Evolutionary conservation across 2,113 vertebrate species (phyloP), one percentile per base, ranked within the genome.

Genomic region (Lipotes vexillifer): DNA sequence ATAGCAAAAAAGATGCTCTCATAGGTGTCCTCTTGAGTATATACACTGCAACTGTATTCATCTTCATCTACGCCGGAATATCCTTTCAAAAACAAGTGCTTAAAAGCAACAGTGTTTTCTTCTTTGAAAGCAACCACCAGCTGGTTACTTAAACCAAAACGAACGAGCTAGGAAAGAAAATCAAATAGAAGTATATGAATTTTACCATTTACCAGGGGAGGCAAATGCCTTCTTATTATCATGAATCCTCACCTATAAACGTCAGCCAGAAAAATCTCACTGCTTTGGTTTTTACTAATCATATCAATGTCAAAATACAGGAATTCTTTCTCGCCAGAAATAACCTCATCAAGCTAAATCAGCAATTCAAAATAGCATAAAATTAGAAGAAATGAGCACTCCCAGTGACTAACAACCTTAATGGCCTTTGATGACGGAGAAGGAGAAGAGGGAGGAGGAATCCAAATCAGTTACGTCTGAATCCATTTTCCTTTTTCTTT

Each of bases 121-220:
- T 99, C 99, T 98, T 99, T 99, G 95, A 99, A 99, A 12, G 99
- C 99, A 93, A 99, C 99, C 93, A 99, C 99, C 97, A 99, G 98
- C 98, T 99, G 99, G 98, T 99, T 99, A 98, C 99, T 99, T 96
- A 99, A 98, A 80, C 99, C 99, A 91, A 99, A 99, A 41, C 99
- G 98, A 78, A 99, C 97, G 59, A 99, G 99, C 99, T 99, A 97
- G 46, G 65, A 97, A 96, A 93, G 38, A 93, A 74, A 97, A 49
- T 75, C 82, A 72, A 87, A 97, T 44, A 83, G 13, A 69, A 36
- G 75, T 36, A 41, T 61, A n/a, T 93, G 36, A 77, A 74, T 46
- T 82, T 93, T 52, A 65, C 52, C 81, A 78, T 38, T 85, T 75
- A 66, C n/a, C 3, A 49, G 3, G 14, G 25, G 5, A 72, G 38